A percentile compares a stretch with the other conserved stretches of the same genome.
Conservation (phyloP, 2,888 invertebrate genomes). For the Oxystoma pomonae region DNA sequence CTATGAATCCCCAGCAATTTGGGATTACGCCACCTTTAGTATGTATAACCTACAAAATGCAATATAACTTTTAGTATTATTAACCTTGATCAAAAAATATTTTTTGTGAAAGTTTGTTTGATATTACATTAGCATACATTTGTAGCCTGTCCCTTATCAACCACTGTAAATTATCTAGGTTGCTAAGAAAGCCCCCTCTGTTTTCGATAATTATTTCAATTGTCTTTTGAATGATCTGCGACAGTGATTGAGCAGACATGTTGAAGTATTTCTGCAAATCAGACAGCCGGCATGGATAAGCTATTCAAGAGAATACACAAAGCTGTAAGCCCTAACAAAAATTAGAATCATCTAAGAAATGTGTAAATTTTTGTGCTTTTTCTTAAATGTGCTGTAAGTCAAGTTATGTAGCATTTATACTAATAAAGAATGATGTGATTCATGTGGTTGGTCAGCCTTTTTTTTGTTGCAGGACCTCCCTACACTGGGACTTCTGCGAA, state of each 20-base stretch:
- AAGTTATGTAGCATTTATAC: no score
- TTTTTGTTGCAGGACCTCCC: no score
- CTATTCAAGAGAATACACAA: no score
- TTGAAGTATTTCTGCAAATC: not conserved
- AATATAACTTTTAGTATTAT: not conserved
- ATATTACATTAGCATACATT: constrained; percentile 11
- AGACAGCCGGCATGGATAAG: not conserved
- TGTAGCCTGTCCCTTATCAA: constrained; percentile 8
- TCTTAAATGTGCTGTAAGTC: no score
- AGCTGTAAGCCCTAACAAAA: no score
- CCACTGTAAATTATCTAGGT: constrained; percentile 9
- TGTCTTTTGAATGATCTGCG: constrained; percentile 7
- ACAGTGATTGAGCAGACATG: constrained; percentile 9
- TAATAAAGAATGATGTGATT: no score
- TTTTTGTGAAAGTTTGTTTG: not conserved
- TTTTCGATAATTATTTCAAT: constrained; percentile 7
- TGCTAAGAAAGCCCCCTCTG: constrained; percentile 1
- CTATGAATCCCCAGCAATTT: constrained; percentile 23
- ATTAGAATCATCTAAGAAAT: no score
- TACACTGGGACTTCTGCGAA: no score
- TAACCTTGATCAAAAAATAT: not conserved
- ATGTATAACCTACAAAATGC: constrained; percentile 3
- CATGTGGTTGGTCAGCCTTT: no score
- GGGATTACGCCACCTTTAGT: constrained; percentile 4
- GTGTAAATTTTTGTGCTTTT: no score